Conservation (phyloP, 2,888 invertebrate genomes). For the Gastrophysa polygoni region DNA sequence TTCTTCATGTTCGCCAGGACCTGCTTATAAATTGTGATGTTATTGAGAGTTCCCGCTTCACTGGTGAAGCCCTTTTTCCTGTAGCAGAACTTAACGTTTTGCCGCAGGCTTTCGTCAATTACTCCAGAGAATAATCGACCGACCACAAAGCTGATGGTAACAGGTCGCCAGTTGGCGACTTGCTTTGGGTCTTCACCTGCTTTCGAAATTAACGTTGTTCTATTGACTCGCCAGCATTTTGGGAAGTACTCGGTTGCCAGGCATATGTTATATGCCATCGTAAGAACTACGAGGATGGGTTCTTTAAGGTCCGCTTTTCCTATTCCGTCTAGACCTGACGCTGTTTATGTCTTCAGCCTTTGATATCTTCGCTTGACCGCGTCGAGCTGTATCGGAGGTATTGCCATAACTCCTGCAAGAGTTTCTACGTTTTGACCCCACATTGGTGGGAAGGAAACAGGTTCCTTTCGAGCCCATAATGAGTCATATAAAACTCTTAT, state of each 20-base stretch:
- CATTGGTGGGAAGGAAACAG: neutral
- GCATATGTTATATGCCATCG: neutral
- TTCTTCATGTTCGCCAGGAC: slow-evolving; percentile 34
- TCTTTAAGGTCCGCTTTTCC: neutral
- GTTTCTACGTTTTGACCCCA: neutral
- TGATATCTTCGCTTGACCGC: neutral
- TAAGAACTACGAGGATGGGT: neutral
- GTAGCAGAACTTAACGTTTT: slow-evolving; percentile 10
- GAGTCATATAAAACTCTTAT: neutral
- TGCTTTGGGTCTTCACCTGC: neutral
- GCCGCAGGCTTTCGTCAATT: slow-evolving; percentile 36
- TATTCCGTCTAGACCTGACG: neutral
- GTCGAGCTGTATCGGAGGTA: neutral
- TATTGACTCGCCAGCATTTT: neutral
- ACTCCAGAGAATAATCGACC: slow-evolving; percentile 5
- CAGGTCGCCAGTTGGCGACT: slow-evolving; percentile 4
- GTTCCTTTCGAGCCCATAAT: neutral
- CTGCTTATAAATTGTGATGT: slow-evolving; percentile 34
- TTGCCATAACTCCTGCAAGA: neutral
- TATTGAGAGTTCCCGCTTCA: slow-evolving; percentile 45
- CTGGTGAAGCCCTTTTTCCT: slow-evolving; percentile 46
- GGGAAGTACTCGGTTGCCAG: slow-evolving; percentile 1
- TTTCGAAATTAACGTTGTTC: slow-evolving; percentile 6
- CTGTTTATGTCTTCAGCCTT: neutral
- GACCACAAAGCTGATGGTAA: slow-evolving; percentile 6